These are phyloP conservation scores for Battus philenor DNA, from an alignment of 1,140 invertebrate species.

Conservation along the genomic window DNA sequence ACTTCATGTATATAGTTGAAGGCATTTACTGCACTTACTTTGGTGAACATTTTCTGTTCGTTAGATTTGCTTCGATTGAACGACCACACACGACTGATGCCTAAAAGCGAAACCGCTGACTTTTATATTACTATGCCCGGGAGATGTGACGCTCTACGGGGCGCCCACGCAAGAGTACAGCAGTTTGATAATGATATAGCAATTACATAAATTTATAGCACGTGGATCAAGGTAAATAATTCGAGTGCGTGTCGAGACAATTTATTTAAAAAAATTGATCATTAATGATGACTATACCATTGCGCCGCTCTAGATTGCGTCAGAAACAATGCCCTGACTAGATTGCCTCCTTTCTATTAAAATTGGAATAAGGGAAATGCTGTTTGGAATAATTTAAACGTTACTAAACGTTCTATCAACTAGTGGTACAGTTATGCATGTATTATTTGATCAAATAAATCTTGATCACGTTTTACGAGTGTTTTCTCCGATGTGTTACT, in stretches of 20 bases:
- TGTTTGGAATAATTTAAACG: slow-evolving; percentile 10
- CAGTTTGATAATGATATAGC: slow-evolving; percentile 69
- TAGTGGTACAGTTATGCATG: slow-evolving; percentile 1
- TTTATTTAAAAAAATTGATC: slow-evolving; percentile 26
- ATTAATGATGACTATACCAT: slow-evolving; percentile 6
- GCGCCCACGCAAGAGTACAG: slow-evolving; percentile 65
- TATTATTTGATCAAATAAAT: slow-evolving; percentile 22
- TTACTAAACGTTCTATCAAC: slow-evolving; percentile 11
- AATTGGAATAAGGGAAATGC: slow-evolving; percentile 10
- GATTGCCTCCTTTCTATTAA: slow-evolving; percentile 9
- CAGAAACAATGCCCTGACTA: not conserved
- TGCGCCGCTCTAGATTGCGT: slow-evolving; percentile 14
- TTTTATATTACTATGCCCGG: slow-evolving; percentile 68
- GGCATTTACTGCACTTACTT: slow-evolving; percentile 67
- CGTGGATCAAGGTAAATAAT: slow-evolving; percentile 66
- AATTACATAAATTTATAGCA: slow-evolving; percentile 68
- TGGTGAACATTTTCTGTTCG: slow-evolving; percentile 70
- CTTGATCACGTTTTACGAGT: slow-evolving; percentile 32
- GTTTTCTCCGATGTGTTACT: slow-evolving; percentile 19
- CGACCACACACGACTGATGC: slow-evolving; percentile 70
- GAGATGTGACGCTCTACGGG: slow-evolving; percentile 54
- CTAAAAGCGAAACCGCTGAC: slow-evolving; percentile 41
- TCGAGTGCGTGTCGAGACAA: slow-evolving; percentile 31
- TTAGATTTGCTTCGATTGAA: slow-evolving; percentile 66
- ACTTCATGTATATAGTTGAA: too few relatives aligned